phyloP scores from a whole-genome alignment of 1,140 invertebrate species.

The Mesaphorura yosii region DNA sequence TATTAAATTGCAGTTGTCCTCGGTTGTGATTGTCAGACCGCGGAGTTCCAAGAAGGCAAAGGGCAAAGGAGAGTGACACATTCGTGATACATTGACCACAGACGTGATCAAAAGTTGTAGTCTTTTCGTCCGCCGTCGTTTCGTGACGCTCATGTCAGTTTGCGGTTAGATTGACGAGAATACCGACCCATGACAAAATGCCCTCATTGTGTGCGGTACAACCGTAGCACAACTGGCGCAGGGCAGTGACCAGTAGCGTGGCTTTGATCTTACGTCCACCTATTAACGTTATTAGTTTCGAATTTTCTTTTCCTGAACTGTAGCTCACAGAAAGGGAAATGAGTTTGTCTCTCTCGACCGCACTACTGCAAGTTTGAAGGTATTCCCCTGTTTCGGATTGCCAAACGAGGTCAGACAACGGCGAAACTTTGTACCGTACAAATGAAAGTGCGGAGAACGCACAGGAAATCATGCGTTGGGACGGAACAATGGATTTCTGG shows the following conservation, averaged over 20 bases:
- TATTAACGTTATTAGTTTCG: slow-evolving; percentile 21
- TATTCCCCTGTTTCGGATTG: not conserved
- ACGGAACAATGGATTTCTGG: not conserved
- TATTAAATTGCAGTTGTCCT: not conserved
- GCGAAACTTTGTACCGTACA: not conserved
- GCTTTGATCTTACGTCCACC: no score
- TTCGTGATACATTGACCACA: slow-evolving; percentile 29
- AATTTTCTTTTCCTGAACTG: not conserved
- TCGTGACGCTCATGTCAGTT: slow-evolving; percentile 19
- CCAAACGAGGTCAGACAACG: not conserved
- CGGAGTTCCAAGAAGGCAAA: not conserved
- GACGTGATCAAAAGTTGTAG: slow-evolving; percentile 20
- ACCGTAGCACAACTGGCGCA: no score
- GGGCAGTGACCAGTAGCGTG: no score
- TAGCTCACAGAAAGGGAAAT: not conserved
- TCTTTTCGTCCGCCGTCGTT: slow-evolving; percentile 1
- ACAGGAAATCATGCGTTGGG: not conserved
- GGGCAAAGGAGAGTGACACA: slow-evolving; percentile 13
- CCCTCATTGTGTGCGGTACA: slow-evolving; percentile 10
- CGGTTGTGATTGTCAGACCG: not conserved
- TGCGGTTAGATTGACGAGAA: slow-evolving; percentile 23
- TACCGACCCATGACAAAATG: slow-evolving; percentile 24
- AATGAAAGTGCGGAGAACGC: not conserved
- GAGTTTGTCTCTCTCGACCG: no score
- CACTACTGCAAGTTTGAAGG: not conserved